Base-by-base conservation (phyloP, 2,888 invertebrate species). In the Leptinotarsa juncta region DNA sequence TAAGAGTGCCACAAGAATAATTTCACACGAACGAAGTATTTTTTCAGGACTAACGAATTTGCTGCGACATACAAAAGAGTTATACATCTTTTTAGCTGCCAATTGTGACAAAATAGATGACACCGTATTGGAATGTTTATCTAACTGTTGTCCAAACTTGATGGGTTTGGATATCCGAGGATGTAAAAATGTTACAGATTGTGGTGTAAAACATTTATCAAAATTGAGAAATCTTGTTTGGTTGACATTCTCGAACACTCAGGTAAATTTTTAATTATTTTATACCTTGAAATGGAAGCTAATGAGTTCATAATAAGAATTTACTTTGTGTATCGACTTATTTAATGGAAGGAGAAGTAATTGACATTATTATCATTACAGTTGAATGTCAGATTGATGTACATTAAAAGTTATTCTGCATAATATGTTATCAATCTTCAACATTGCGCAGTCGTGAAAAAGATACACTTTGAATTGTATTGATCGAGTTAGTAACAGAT, bases 61-160 rank as follows among this genome's bases (percentile, higher is more conserved):
- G 42, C 79, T 88, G 48, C 80, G 82, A 53, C 78, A 82, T 67
- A 80, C 85, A 18, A 75, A 79, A 65, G 79, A 83, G 55, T 77
- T 88, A 69, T 67, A 79, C 65, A 71, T 80, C 20, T 76, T 88
- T 49, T 80, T 83, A 72, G 74, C 87, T 18, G 77, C 81, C 23
- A 80, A 85, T 71, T 87, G 87, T 77, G 74, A 75, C 73, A 83
- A 88, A 71, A 89, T 93, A 23, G 89, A 88, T 0, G 90, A 93
- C 81, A 85, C 87, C 1, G 89, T 91, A 26, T 73, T 93, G 75
- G 88, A 89, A 79, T 87, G 86, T 66, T 82, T 93, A 7, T 89
- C 90, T 0, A 87, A 88, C 76, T 84, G 87, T 18, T 91, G 91
- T 78, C 81, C 84, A 7, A 87, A 89, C 62, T 79, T 92, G 53